Conservation (phyloP, 1,140 invertebrate species). For the Leptonema lineaticorne region DNA sequence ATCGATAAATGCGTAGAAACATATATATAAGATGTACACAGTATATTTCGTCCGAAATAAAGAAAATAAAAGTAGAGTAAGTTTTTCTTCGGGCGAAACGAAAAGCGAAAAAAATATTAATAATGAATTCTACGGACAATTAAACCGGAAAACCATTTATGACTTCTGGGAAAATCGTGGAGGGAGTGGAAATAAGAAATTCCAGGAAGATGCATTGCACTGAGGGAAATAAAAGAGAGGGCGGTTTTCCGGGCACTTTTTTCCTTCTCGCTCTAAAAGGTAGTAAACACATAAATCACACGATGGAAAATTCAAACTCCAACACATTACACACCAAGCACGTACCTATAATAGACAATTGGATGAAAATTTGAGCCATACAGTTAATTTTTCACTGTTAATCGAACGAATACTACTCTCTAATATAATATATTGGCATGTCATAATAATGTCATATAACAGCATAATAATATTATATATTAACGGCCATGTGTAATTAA, state of each 20-base stretch:
- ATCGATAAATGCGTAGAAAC: too few relatives aligned
- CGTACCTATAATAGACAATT: constrained; percentile 2
- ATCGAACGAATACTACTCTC: too few relatives aligned
- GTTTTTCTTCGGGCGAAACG: not conserved
- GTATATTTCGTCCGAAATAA: too few relatives aligned
- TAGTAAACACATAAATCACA: constrained; percentile 13
- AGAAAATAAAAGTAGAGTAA: not conserved
- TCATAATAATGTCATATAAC: too few relatives aligned
- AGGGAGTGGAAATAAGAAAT: constrained; percentile 27
- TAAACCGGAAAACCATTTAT: constrained; percentile 41
- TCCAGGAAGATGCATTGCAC: constrained; percentile 25
- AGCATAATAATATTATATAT: too few relatives aligned
- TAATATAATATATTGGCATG: too few relatives aligned
- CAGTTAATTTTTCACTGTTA: not conserved
- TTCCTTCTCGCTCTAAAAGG: constrained; percentile 3
- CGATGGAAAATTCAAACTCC: not conserved
- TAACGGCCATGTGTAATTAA: too few relatives aligned
- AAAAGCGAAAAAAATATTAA: constrained; percentile 36
- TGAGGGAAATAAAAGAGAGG: not conserved
- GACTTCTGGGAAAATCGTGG: constrained; percentile 25
- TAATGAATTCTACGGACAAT: constrained; percentile 39
- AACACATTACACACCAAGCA: not conserved
- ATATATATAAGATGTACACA: too few relatives aligned
- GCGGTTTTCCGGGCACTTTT: not conserved
- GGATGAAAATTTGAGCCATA: not conserved